Percentiles rank a stretch among this genome's conserved stretches.
phyloP scores from a whole-genome alignment of 2,888 invertebrate genomes.

The Nemotelus pantherinus region DNA sequence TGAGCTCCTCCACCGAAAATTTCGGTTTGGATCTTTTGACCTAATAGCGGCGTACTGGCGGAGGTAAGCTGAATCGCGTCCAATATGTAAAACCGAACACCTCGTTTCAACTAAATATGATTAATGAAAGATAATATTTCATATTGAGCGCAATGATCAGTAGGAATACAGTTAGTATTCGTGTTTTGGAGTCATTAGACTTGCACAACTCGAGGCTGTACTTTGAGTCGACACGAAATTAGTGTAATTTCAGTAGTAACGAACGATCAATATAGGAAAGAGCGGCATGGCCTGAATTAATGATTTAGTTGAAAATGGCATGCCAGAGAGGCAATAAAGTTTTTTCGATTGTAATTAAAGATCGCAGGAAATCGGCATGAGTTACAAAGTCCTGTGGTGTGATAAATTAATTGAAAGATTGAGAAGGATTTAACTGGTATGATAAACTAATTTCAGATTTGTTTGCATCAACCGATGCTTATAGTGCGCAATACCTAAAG shows the following conservation, averaged over 20 bases:
- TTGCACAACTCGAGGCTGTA: slow-evolving; percentile 16
- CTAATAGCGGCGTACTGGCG: not conserved
- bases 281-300: slow-evolving; percentile 21
- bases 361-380: slow-evolving; percentile 6
- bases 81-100: slow-evolving; percentile 41
- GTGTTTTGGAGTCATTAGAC: slow-evolving; percentile 38
- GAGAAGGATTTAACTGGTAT: not conserved
- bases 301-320: slow-evolving; percentile 10
- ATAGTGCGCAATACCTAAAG: too few species aligned
- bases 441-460: slow-evolving; percentile 1
- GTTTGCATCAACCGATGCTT: too few species aligned
- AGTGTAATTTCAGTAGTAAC: slow-evolving; percentile 41
- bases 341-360: not conserved
- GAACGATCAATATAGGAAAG: slow-evolving; percentile 33
- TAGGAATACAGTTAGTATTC: slow-evolving; percentile 41
- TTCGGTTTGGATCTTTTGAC: slow-evolving; percentile 30
- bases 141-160: slow-evolving; percentile 33
- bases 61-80: slow-evolving; percentile 1
- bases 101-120: slow-evolving; percentile 41
- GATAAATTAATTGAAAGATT: slow-evolving; percentile 30
- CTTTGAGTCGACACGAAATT: slow-evolving; percentile 25
- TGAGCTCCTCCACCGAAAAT: not conserved
- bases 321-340: not conserved
- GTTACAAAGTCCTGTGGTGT: slow-evolving; percentile 25
- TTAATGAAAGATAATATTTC: slow-evolving; percentile 41